Percentiles rank a stretch among this genome's conserved stretches.
These are phyloP conservation scores for Typhlomys cinereus DNA, from an alignment of 2,113 vertebrate genomes.

Conservation along the genomic window DNA sequence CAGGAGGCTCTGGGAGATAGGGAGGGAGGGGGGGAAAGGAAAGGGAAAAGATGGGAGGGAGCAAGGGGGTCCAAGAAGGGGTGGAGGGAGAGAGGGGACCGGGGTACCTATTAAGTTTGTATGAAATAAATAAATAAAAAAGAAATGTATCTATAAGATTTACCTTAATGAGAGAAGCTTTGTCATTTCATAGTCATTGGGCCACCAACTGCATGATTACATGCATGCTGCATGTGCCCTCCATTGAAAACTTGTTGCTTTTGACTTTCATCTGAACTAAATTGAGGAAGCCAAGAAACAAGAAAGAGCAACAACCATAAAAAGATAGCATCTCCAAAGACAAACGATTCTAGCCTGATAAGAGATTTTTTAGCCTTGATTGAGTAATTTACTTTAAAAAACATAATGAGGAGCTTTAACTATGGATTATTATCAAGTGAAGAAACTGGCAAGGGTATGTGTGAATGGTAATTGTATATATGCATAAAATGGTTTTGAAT, in stretches of 20 bases:
- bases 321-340: not conserved
- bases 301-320: not conserved
- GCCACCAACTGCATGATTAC: no score
- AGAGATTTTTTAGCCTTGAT: not conserved
- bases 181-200: fast-evolving
- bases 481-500: not conserved
- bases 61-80: no score
- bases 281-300: not conserved
- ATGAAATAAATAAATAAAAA: no score
- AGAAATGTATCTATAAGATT: no score
- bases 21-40: no score
- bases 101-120: no score
- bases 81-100: no score
- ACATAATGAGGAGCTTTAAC: not conserved
- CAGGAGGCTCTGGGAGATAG: no score
- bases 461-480: no score
- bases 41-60: no score
- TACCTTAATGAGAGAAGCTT: not conserved
- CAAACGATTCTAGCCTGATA: not conserved
- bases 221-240: not conserved
- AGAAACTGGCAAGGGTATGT: not conserved
- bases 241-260: not conserved
- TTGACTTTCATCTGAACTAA: not conserved
- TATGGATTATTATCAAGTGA: not conserved
- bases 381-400: not conserved